Evolutionary conservation across 2,113 vertebrate species (phyloP).

Genomic region (Pseudolaguvia tuberculata): DNA sequence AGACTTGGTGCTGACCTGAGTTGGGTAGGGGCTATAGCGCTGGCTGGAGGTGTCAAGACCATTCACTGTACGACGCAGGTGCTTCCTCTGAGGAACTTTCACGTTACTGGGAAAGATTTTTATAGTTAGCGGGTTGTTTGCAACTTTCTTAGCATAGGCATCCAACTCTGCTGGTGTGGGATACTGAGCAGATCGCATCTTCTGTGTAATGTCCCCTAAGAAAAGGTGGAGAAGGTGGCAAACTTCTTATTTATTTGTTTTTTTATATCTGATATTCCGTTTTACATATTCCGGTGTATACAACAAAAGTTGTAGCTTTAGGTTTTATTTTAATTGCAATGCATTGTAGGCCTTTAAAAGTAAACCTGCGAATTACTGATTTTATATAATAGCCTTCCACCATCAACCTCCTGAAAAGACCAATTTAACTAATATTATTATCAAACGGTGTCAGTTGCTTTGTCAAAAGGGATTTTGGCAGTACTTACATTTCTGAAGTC

Average conservation of each 20-base stretch:
- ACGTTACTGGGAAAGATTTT: slow-evolving; percentile 99
- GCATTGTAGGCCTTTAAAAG: neutral
- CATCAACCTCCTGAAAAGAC: too few species aligned
- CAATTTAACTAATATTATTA: neutral
- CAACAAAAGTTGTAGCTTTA: neutral
- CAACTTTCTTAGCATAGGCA: slow-evolving; percentile 99
- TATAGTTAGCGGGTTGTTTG: slow-evolving; percentile 97
- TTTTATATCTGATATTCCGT: neutral
- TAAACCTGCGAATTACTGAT: neutral
- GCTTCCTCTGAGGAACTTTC: slow-evolving; percentile 98
- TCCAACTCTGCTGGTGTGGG: slow-evolving; percentile 99
- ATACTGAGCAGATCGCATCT: slow-evolving; percentile 99
- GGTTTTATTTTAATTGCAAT: neutral
- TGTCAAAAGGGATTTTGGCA: neutral
- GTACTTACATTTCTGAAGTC: slow-evolving; percentile 97
- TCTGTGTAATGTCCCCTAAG: slow-evolving; percentile 99
- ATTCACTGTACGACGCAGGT: slow-evolving; percentile 96
- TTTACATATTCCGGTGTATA: neutral
- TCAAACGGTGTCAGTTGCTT: neutral
- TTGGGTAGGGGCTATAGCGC: slow-evolving; percentile 96
- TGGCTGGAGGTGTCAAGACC: slow-evolving; percentile 95
- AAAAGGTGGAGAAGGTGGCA: slow-evolving; percentile 65
- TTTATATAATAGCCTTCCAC: too few species aligned
- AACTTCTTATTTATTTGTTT: neutral
- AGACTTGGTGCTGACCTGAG: slow-evolving; percentile 85